These are phyloP conservation scores for Pinctada fucata DNA, from an alignment of 2,888 invertebrate genomes.

Conservation along the genomic window DNA sequence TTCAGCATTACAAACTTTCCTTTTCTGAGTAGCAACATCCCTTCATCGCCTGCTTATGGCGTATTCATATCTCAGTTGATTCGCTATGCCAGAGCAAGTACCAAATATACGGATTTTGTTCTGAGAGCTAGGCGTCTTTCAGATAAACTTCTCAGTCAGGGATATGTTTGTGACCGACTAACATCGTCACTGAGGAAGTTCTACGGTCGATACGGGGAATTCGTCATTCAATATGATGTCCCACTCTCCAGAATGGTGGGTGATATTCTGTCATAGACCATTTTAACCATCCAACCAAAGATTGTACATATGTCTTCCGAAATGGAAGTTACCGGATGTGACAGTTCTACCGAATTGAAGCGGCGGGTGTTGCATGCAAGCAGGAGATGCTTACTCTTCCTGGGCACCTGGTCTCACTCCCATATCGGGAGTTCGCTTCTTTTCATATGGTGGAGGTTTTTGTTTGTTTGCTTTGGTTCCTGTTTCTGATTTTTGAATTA, in stretches of 20 bases:
- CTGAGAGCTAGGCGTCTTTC: neutral
- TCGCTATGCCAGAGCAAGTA: neutral
- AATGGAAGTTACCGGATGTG: neutral
- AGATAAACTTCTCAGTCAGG: slow-evolving; percentile 2
- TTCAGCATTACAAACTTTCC: no score
- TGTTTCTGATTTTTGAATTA: no score
- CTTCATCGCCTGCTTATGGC: no score
- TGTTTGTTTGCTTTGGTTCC: no score
- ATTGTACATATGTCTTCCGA: no score
- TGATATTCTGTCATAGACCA: neutral
- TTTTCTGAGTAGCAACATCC: no score
- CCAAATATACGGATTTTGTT: neutral
- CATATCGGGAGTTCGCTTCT: no score
- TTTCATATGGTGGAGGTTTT: no score
- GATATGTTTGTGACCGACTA: neutral
- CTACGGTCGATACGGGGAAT: neutral
- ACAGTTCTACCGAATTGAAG: neutral
- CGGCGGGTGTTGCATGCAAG: neutral
- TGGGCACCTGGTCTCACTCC: neutral
- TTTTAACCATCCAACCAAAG: neutral
- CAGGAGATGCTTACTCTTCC: no score
- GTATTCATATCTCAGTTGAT: no score
- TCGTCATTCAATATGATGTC: neutral
- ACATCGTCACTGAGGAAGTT: neutral
- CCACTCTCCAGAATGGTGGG: neutral